Evolutionary conservation across 2,888 invertebrate species (phyloP), one percentile per base, ranked within the genome.

Genomic region (Rosalia funebris): DNA sequence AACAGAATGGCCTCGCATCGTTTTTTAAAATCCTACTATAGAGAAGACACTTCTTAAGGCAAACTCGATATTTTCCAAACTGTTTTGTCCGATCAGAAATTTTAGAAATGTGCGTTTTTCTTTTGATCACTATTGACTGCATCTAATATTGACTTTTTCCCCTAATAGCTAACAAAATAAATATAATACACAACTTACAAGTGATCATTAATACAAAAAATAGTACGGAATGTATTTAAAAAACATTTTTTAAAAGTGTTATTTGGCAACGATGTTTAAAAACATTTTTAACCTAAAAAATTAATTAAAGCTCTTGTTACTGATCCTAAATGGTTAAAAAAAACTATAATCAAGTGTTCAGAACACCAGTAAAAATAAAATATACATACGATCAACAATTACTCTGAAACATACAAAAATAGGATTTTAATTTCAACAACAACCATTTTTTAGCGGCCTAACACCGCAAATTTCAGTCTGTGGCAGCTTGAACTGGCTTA

Each of bases 261-360:
- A 82, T 83, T 83, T 83, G 83, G 82, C 82, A 82, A 82, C 81
- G 79, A 77, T 75, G 73, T 73, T 73, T 59, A 60, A 73, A 76
- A 75, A 71, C 70, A 66, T 72, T 69, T 63, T 71, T 69, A 69
- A 70, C 70, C 73, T 75, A 76, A 71, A 70, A 67, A 76, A 77
- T 73, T 77, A 77, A 76, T 78, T 80, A 81, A 80, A 80, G 80
- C 80, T 79, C 67, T 67, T 76, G 79, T 79, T 79, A 79, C 75
- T 76, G 73, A 42, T 75, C 69, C 71, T 68, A 74, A 70, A 71
- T 66, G 76, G 71, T 75, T 74, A 74, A 71, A 71, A 50, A 72
- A 71, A 71, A 66, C 66, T 71, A 70, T 63, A 64, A 57, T 54
- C 56, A 57, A 32, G 73, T 69, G 73, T 76, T 76, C 69, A 65